A percentile compares a stretch with the other conserved stretches of the same genome.
Conservation (phyloP, 2,888 invertebrate genomes). For the Crepidodera aurea region DNA sequence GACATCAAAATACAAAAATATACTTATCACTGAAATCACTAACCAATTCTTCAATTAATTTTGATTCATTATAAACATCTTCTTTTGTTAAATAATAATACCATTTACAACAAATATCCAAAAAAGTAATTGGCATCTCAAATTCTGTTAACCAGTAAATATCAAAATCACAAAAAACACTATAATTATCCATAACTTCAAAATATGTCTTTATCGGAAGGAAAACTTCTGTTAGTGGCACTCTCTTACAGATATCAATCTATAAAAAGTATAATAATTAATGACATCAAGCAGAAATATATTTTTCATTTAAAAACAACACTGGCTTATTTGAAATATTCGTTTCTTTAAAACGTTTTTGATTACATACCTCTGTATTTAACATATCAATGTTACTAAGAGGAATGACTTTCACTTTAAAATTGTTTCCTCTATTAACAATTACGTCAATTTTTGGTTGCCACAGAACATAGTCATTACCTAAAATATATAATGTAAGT, state of each 20-base stretch:
- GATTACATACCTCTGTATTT: slow-evolving; percentile 25
- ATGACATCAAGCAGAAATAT: no score
- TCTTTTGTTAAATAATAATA: slow-evolving; percentile 26
- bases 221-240: slow-evolving; percentile 11
- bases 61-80: slow-evolving; percentile 1
- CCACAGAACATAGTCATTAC: slow-evolving; percentile 34
- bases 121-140: background rate
- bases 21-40: slow-evolving; percentile 17
- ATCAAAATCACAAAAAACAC: slow-evolving; percentile 26
- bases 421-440: slow-evolving; percentile 32
- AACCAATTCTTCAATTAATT: slow-evolving; percentile 3
- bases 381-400: slow-evolving; percentile 22
- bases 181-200: slow-evolving; percentile 16
- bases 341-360: no score
- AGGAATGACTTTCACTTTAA: slow-evolving; percentile 31
- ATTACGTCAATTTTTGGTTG: slow-evolving; percentile 33
- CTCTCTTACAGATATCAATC: slow-evolving; percentile 14
- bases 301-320: no score
- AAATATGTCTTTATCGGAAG: slow-evolving; percentile 4
- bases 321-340: no score
- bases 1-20: no score
- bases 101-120: slow-evolving; percentile 7
- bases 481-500: slow-evolving; percentile 33
- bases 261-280: slow-evolving; percentile 15
- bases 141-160: slow-evolving; percentile 20